These are phyloP conservation scores for Pseudomyrmex flavicornis DNA, from an alignment of 1,140 invertebrate genomes.

Conservation along the genomic window DNA sequence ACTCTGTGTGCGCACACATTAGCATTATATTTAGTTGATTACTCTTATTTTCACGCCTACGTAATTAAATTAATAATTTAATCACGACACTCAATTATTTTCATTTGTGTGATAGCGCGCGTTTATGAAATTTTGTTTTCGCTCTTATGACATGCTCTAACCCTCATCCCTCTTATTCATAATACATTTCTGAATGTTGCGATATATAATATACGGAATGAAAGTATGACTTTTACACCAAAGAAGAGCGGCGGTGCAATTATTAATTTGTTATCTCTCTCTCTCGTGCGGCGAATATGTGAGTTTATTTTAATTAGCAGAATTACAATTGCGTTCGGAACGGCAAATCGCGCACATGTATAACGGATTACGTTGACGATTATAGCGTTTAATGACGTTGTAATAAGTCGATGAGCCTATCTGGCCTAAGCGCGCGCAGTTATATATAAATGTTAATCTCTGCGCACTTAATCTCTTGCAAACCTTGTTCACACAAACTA, in stretches of 20 bases:
- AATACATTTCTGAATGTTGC: background rate
- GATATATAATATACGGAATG: background rate
- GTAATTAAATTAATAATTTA: constrained; percentile 46
- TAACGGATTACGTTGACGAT: constrained; percentile 44
- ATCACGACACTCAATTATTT: constrained; percentile 16
- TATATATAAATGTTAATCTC: background rate
- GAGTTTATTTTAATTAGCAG: constrained; percentile 40
- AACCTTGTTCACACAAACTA: background rate
- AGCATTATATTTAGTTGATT: constrained; percentile 27
- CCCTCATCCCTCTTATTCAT: background rate
- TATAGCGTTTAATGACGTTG: constrained; percentile 6
- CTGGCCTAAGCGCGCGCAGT: background rate
- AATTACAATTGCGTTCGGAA: constrained; percentile 25
- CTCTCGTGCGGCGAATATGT: background rate
- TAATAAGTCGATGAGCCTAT: constrained; percentile 34
- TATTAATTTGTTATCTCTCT: background rate
- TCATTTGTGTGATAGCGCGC: background rate
- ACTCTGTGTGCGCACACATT: background rate
- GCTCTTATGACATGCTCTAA: background rate
- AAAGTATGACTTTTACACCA: background rate
- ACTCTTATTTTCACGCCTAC: background rate
- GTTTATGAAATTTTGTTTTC: constrained; percentile 10
- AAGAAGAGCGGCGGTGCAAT: background rate
- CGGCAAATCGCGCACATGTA: constrained; percentile 6
- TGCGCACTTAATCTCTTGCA: background rate